Evolutionary conservation across 2,888 invertebrate species (phyloP), one percentile per base, ranked within the genome.

Genomic region (Dermolepida albohirtum): DNA sequence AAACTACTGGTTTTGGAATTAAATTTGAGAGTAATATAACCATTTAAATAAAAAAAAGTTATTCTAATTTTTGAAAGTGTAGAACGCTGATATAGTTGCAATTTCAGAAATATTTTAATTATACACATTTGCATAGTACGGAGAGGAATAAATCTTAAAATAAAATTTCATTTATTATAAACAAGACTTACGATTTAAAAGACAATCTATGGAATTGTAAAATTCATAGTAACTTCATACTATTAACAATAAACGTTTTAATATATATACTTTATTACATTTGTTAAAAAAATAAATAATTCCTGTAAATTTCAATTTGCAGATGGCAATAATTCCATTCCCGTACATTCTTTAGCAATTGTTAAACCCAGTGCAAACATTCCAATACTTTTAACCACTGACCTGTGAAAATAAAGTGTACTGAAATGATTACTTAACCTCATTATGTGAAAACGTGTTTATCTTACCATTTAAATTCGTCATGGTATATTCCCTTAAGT

Each of bases 311-410:
- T 17, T 34, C 41, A 67, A 39, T 67, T 63, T 1, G 67, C 63
- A 2, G 51, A 51, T 1, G 66, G 69, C 27, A 74, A 68, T 67
- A 93, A 80, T 79, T 92, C 92, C 65, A 93, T 84, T 67, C 93
- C 93, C 54, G 88, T 85, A 77, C 90, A 92, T 81, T 94, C 92
- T 78, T 92, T 88, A 1, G 94, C 94, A 76, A 94, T 88, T 71
- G 89, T 88, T 5, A 95, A 87, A 62, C 94, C 94, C 67, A 93
- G 81, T 72, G 89, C 86, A 81, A 94, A 94, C 76, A 94, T 85
- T n/a, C 89, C 90, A 67, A 92, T 85, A 81, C 93, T 93, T 85
- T 94, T 94, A 55, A 93, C 88, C 44, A 94, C 78, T 76, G 92
- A 90, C 94, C 94, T 94, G 85, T 66, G 86, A 83, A 76, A 68